A percentile compares a stretch with the other conserved stretches of the same genome.
Evolutionary conservation across 2,888 invertebrate genomes (phyloP).

Genomic region (Xanthorhoe spadicearia): DNA sequence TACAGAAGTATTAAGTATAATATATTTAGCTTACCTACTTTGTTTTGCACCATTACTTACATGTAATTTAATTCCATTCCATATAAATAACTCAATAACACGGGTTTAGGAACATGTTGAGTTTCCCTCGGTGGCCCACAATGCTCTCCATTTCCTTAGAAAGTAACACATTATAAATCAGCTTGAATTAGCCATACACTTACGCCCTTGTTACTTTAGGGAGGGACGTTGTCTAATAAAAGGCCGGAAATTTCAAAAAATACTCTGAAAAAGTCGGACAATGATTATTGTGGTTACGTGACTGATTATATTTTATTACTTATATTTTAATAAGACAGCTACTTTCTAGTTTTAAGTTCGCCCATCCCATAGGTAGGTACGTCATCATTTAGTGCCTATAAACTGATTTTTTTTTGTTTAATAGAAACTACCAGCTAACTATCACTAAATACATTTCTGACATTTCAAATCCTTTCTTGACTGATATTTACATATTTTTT

Average conservation of each 20-base stretch:
- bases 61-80: conserved; percentile 7
- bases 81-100: conserved; percentile 21
- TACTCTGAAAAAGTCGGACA: neutral
- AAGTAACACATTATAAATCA: conserved; percentile 45
- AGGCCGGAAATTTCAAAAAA: conserved; percentile 6
- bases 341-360: too few relatives aligned
- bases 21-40: neutral
- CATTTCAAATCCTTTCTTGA: too few relatives aligned
- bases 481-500: too few relatives aligned
- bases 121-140: conserved; percentile 24
- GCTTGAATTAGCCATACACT: conserved; percentile 31
- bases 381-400: too few relatives aligned
- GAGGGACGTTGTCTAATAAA: neutral
- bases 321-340: too few relatives aligned
- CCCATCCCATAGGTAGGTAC: too few relatives aligned
- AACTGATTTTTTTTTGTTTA: too few relatives aligned
- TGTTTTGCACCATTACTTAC: conserved; percentile 4
- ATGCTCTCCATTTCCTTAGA: conserved; percentile 26
- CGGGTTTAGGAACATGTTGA: conserved; percentile 18
- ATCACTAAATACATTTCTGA: too few relatives aligned
- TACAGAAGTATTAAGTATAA: neutral
- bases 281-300: too few relatives aligned
- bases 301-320: neutral
- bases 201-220: conserved; percentile 10
- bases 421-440: too few relatives aligned